Percentiles rank a stretch among this genome's conserved stretches.
These are phyloP conservation scores for Sebastes dallii DNA, from an alignment of 2,797 vertebrate genomes.

Conservation along the genomic window DNA sequence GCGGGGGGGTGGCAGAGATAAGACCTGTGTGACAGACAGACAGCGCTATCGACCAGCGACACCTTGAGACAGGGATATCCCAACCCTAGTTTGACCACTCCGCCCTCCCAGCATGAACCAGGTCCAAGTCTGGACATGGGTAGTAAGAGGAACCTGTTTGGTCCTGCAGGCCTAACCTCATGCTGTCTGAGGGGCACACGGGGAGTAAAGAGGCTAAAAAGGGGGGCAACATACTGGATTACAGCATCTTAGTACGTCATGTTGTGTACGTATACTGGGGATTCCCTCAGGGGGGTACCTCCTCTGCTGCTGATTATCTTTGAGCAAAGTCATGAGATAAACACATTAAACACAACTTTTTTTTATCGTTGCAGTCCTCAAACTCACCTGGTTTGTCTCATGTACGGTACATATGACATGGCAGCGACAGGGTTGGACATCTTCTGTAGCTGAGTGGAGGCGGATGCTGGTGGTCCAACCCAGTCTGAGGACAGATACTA, in stretches of 20 bases:
- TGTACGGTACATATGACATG: not conserved
- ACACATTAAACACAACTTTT: not conserved
- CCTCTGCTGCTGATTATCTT: conserved; percentile 5
- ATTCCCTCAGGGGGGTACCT: conserved; percentile 65
- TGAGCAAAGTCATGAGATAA: conserved; percentile 6
- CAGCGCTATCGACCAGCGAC: conserved; percentile 74
- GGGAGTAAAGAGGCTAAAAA: conserved; percentile 34
- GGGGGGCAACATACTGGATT: conserved; percentile 37
- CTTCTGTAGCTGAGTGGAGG: conserved; percentile 7
- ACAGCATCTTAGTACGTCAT: conserved; percentile 69
- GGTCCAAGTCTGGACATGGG: not conserved
- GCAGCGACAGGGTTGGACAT: not conserved
- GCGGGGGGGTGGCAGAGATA: conserved; percentile 65
- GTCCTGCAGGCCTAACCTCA: conserved; percentile 4
- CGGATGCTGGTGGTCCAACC: not conserved
- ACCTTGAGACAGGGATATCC: conserved; percentile 83
- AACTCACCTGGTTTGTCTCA: not conserved
- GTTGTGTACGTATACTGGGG: conserved; percentile 67
- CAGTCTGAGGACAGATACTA: conserved; percentile 7
- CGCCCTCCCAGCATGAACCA: conserved; percentile 46
- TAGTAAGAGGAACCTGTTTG: not conserved
- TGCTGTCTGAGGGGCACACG: conserved; percentile 16
- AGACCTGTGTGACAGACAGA: conserved; percentile 61
- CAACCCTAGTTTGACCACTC: conserved; percentile 68
- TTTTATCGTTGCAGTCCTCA: not conserved